Evolutionary conservation across 2,888 invertebrate species (phyloP).

Genomic region (Chalcis sispes): DNA sequence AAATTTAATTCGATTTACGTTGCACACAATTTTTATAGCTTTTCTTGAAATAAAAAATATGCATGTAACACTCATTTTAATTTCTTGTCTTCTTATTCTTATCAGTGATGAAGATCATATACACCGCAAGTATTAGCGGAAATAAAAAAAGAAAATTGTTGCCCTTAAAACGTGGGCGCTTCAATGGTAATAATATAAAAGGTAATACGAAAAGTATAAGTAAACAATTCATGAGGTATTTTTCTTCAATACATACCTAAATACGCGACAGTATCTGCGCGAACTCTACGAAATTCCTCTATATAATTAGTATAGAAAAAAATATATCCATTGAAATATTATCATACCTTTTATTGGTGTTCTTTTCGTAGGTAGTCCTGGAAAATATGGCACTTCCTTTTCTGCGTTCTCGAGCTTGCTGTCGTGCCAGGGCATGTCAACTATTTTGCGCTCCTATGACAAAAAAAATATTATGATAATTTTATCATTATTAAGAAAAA

Average conservation of each 20-base stretch:
- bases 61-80: constrained; percentile 36
- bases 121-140: constrained; percentile 16
- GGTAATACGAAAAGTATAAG: neutral
- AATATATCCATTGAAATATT: constrained; percentile 45
- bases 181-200: neutral
- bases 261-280: constrained; percentile 70
- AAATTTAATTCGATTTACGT: constrained; percentile 34
- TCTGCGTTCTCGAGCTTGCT: constrained; percentile 78
- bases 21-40: constrained; percentile 23
- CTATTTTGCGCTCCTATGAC: constrained; percentile 79
- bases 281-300: constrained; percentile 75
- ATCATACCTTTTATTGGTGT: constrained; percentile 87
- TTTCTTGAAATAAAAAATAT: constrained; percentile 28
- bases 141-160: neutral
- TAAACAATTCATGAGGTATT: constrained; percentile 13
- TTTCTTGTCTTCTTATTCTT: constrained; percentile 26
- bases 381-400: constrained; percentile 83
- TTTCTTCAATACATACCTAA: constrained; percentile 75
- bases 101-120: constrained; percentile 23
- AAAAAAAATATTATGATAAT: constrained; percentile 43
- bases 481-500: neutral
- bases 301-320: constrained; percentile 66
- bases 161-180: neutral
- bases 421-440: constrained; percentile 88
- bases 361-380: constrained; percentile 85